Evolutionary conservation across 1,140 invertebrate genomes (phyloP), one percentile per base, ranked within the genome.

Genomic region (Drosophila simulans): DNA sequence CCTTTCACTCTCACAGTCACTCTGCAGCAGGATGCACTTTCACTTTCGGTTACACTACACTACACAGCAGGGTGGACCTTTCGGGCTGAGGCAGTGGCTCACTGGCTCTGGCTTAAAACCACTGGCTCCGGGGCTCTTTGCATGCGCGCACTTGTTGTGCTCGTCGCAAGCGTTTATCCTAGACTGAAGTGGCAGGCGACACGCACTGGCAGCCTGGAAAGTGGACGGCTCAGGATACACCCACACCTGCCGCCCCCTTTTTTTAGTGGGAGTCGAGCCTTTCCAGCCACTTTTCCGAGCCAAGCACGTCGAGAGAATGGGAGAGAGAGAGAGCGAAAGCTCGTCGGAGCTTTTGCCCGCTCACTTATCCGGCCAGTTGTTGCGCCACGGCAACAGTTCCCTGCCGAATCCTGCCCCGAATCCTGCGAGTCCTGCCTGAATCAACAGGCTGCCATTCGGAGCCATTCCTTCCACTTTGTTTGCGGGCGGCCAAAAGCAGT

Each of bases 81-180:
- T 52, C n/a, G 48, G 56, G 20, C 43, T 58, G 55, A 46, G 60
- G 75, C 54, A 53, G 27, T 51, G 13, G 59, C 37, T 46, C 8
- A 42, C 42, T 73, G 59, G 35, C 56, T 65, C 39, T 40, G 22
- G 57, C 49, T 68, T 45, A 59, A 55, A 51, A 58, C 25, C 73
- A 69, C 73, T 63, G 42, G 54, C 55, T 66, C 72, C 60, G 69
- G 48, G 53, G 57, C 77, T 70, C 37, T 65, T 90, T 62, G 75
- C 74, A 90, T 86, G 90, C 89, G 86, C 84, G 81, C 91, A 91
- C 91, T 91, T 92, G 91, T 92, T 92, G 91, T 92, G 91, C 89
- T 77, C 80, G 76, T 75, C 80, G 79, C 81, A 91, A 91, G 79
- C 89, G 91, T 92, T 92, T 92, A 91, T 88, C 91, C 91, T 92